These are phyloP conservation scores for Brachionus paranguensis DNA, from an alignment of 1,140 invertebrate genomes.

Conservation along the genomic window DNA sequence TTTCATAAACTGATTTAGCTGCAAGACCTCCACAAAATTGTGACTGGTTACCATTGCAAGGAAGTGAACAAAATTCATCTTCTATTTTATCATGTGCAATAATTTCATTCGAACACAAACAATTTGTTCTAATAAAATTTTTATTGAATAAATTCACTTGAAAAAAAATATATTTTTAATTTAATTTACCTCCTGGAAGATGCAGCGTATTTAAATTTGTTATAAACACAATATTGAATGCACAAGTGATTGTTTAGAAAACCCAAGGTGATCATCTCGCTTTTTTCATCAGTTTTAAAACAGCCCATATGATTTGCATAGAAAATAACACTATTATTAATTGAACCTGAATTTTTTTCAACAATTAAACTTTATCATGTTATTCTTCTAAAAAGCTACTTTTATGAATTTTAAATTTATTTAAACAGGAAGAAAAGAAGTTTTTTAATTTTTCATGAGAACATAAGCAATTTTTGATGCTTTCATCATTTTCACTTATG, in stretches of 20 bases:
- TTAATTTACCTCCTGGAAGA: neutral
- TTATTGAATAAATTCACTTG: neutral
- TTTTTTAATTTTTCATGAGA: too few relatives aligned
- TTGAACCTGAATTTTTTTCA: neutral
- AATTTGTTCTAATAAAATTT: neutral
- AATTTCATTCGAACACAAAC: neutral
- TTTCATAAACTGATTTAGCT: neutral
- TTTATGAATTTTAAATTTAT: neutral
- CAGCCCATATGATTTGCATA: neutral
- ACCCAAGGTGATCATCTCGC: neutral
- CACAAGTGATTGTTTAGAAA: neutral
- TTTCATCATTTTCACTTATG: too few relatives aligned
- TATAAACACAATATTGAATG: neutral
- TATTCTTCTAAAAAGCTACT: neutral
- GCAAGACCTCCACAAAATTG: slow-evolving; percentile 3
- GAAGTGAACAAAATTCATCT: neutral
- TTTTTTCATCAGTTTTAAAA: neutral
- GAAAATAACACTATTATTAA: neutral
- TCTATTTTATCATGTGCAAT: neutral
- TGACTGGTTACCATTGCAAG: neutral
- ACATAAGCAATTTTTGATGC: too few relatives aligned
- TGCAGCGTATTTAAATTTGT: neutral
- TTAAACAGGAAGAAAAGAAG: too few relatives aligned
- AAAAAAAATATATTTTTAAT: neutral
- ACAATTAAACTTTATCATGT: neutral